Evolutionary conservation across 2,888 invertebrate species (phyloP), one percentile per base, ranked within the genome.

Genomic region (Lacanobia oleracea): DNA sequence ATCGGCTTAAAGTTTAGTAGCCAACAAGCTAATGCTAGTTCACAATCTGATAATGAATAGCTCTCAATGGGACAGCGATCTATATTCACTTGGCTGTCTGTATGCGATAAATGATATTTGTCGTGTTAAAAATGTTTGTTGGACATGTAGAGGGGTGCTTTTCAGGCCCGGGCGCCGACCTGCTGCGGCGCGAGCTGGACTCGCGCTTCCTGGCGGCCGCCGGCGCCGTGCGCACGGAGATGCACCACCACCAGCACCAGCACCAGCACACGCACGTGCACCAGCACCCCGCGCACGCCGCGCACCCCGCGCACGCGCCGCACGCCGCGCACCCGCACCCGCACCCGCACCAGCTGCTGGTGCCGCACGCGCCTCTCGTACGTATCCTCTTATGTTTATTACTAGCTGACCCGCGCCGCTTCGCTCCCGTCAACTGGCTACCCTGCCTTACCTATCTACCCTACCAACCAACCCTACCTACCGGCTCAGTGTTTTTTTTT

Each of bases 211-310:
- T 99, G 91, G 98, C 98, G 87, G 98, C 98, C 66, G 98, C 98
- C 92, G 98, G 98, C 87, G 96, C 98, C 83, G 87, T 97, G 91
- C 98, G 98, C 86, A 98, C 98, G 65, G 98, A 98, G 96, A 97
- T 98, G 97, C 98, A 98, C 94, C 98, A 98, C 96, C 98, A 98
- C 96, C 98, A 98, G 93, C 90, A 86, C 61, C 85, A 86, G 64
- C 98, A 98, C 95, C 98, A 98, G 91, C 98, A 98, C 93, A 98
- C 98, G 67, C 98, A 98, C 94, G 98, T 98, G 89, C 98, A 98
- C 96, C 98, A 98, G 91, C 98, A 98, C 92, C 98, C 98, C 84
- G 97, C 98, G 73, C 54, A 96, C 97, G 83, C 85, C 93, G 89
- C 84, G 91, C 98, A 98, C 92, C 97, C 98, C 84, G 97, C 98